Base-by-base conservation (phyloP, 2,113 vertebrate genomes). In the Myotis yumanensis region DNA sequence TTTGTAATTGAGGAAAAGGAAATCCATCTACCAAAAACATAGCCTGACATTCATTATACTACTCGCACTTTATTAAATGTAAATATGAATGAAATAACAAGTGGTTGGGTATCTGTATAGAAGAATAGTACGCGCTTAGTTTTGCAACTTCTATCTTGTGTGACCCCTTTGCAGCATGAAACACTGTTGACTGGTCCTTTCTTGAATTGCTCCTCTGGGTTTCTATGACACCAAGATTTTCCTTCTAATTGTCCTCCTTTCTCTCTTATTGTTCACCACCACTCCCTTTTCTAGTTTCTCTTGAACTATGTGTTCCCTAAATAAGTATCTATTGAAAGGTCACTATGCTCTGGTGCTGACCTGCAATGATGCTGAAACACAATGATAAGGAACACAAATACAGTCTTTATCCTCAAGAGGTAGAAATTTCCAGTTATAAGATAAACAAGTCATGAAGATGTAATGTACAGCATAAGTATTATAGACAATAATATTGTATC, bases 61-160 rank as follows among this genome's bases (percentile, higher is more conserved):
- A 43, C 28, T n/a, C 83, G 66, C 32, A 35, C 48, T 89, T 66
- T 75, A 84, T 32, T 73, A 72, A 91, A 75, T 71, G 11, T 80
- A 96, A 93, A 93, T 93, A 87, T 93, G 94, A 94, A 62, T 32
- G 18, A 86, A 91, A 48, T 52, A n/a, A 37, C 32, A n/a, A 15
- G 6, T 20, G 23, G 51, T 43, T 68, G 37, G 22, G 9, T 77
- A 37, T 86, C 23, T 73, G 7, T 62, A 35, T 51, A 57, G 57
- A 88, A 62, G 25, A 82, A 30, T 5, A 43, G 9, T 5, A 72
- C 28, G 25, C 12, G 4, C 12, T 89, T 32, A 11, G 5, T 66
- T 87, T 95, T 28, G 32, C 3, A 20, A 16, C 35, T 51, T 71
- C 22, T 73, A 5, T 54, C 72, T 57, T 89, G 2, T 18, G 25